Evolutionary conservation across 2,888 invertebrate species (phyloP), one percentile per base, ranked within the genome.

Genomic region (Drosophila prolongata): DNA sequence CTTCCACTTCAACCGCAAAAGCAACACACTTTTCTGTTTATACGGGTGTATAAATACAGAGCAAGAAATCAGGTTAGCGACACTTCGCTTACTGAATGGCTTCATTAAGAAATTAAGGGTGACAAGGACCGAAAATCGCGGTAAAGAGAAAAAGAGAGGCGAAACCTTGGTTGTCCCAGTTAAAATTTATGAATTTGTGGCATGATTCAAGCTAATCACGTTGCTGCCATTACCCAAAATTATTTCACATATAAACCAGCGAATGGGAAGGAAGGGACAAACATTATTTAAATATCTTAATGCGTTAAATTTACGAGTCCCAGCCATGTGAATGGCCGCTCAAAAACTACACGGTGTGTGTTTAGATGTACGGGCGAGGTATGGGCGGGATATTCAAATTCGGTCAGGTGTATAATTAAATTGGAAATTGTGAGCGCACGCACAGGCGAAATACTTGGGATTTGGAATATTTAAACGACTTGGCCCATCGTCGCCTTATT

Each of bases 201-300:
- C 89, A 82, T 82, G 82, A 88, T 82, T 88, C 58, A 42, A 27
- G 68, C 80, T 79, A 82, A 88, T 82, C 82, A 82, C 89, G 80
- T 66, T 65, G 82, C 75, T 58, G 75, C 75, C 66, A 72, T 72
- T 72, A 72, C 75, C 75, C 19, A 54, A 66, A 75, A 66, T 72
- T 50, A 75, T 65, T 72, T 58, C 61, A 71, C 70, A 76, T 75
- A 67, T 69, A 66, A 72, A 24, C 44, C 40, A 37, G 46, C 43
- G 38, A 35, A 38, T n/a, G 46, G 30, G 11, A 27, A 19, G 19
- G 60, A 24, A 34, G 19, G 38, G 47, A 40, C 19, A 47, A 79
- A 61, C 83, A 79, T 79, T 88, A 83, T 88, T 88, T 86, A 86
- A 88, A 83, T 83, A 79, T 86, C 89, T 79, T 88, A 83, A 86